Conservation (phyloP, 2,797 vertebrate genomes). For the Centroberyx gerrardi region DNA sequence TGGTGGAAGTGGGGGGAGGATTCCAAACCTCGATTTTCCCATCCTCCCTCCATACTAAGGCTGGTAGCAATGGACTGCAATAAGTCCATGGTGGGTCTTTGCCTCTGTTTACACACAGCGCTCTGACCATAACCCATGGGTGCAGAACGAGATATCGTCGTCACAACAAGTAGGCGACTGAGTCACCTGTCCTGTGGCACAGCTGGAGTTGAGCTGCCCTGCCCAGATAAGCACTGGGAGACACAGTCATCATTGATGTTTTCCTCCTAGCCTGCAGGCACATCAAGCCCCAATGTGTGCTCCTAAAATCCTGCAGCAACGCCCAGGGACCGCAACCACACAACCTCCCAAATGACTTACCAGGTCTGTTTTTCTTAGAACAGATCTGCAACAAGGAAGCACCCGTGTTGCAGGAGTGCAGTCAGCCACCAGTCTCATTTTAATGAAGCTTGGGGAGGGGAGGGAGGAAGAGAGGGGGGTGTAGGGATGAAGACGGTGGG, state of each 20-base stretch:
- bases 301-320: constrained; percentile 83
- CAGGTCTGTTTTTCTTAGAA: constrained; percentile 61
- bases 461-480: neutral
- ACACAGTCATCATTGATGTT: constrained; percentile 44
- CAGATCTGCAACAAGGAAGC: constrained; percentile 66
- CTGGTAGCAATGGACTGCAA: constrained; percentile 9
- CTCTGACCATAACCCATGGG: constrained; percentile 18
- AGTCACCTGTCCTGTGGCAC: constrained; percentile 67
- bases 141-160: constrained; percentile 48
- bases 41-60: constrained; percentile 36
- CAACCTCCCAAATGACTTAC: constrained; percentile 73
- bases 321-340: constrained; percentile 79
- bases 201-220: constrained; percentile 63
- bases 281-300: constrained; percentile 56
- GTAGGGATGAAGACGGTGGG: constrained; percentile 20
- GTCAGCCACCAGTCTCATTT: constrained; percentile 32
- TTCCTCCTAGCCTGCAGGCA: constrained; percentile 58
- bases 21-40: constrained; percentile 42
- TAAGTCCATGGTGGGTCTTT: constrained; percentile 4
- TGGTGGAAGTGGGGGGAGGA: constrained; percentile 53
- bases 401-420: constrained; percentile 36
- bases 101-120: constrained; percentile 16
- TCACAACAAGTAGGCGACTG: constrained; percentile 53
- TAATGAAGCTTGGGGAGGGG: constrained; percentile 34
- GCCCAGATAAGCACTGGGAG: constrained; percentile 55